phyloP scores from a whole-genome alignment of 1,140 invertebrate species.

The Drosophila nebulosa region DNA sequence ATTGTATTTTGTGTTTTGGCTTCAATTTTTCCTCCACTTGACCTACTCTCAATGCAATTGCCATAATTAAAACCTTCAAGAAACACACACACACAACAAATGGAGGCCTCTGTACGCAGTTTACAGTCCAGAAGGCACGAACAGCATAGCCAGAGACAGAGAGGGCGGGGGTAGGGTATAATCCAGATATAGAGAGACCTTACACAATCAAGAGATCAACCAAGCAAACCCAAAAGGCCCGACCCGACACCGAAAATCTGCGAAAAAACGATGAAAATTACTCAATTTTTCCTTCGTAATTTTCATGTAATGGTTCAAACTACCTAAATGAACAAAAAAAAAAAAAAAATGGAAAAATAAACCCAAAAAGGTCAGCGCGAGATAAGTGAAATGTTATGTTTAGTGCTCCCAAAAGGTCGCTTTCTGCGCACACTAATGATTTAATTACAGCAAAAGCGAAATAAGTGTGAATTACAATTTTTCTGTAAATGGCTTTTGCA shows the following conservation, averaged over 20 bases:
- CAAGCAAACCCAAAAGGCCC: constrained; percentile 53
- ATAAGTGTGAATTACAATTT: neutral
- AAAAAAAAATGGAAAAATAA: neutral
- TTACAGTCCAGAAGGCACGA: constrained; percentile 75
- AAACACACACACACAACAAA: neutral
- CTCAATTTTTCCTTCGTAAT: constrained; percentile 55
- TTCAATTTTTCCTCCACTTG: constrained; percentile 43
- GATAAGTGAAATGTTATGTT: constrained; percentile 62
- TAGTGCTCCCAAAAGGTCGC: constrained; percentile 49
- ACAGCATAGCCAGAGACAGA: constrained; percentile 19
- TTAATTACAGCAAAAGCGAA: constrained; percentile 51
- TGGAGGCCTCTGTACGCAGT: constrained; percentile 23
- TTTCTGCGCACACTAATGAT: constrained; percentile 71
- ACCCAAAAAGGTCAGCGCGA: constrained; percentile 26
- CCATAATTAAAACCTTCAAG: constrained; percentile 65
- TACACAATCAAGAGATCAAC: constrained; percentile 63
- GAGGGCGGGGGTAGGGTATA: constrained; percentile 4
- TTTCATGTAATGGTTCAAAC: constrained; percentile 28
- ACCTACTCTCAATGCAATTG: constrained; percentile 60
- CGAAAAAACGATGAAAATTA: constrained; percentile 67
- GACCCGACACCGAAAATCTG: constrained; percentile 51
- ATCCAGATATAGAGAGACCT: constrained; percentile 52
- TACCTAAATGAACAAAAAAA: constrained; percentile 6
- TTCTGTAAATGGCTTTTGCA: no score
- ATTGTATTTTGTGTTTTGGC: constrained; percentile 17